These are phyloP conservation scores for Poecilia picta DNA, from an alignment of 2,797 vertebrate genomes.

Conservation along the genomic window DNA sequence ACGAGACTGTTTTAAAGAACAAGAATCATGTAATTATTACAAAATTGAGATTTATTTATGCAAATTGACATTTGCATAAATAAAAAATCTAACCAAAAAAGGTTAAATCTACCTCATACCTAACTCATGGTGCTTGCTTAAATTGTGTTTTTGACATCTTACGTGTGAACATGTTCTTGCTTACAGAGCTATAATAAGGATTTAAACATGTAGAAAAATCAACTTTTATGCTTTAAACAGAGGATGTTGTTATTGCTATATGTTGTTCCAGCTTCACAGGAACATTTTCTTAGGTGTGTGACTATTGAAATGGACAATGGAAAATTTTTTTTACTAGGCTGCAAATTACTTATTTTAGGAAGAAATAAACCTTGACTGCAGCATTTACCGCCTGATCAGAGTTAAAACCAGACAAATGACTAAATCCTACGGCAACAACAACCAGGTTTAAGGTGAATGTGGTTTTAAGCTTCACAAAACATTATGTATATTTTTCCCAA, in stretches of 20 bases:
- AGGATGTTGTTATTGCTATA: background rate
- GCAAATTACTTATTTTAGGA: background rate
- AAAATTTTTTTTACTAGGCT: background rate
- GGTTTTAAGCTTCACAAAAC: conserved; percentile 15
- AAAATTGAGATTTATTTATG: background rate
- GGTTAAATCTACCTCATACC: background rate
- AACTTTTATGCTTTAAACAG: background rate
- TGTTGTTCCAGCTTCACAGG: background rate
- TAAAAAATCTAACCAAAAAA: background rate
- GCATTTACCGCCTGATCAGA: background rate
- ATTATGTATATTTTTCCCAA: conserved; percentile 20
- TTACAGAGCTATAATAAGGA: background rate
- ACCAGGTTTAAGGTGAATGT: background rate
- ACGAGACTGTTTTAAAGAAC: background rate
- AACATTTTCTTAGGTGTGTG: background rate
- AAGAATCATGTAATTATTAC: background rate
- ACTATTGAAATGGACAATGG: background rate
- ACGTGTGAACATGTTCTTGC: background rate
- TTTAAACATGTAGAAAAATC: background rate
- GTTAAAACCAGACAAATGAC: background rate
- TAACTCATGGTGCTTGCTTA: background rate
- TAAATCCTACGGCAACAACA: background rate
- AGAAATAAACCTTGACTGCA: background rate
- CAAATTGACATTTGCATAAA: background rate
- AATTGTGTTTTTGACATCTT: background rate